Percentiles rank a stretch among this genome's conserved stretches.
Conservation (phyloP, 2,888 invertebrate species). For the Sinopyrophorus schimmeli region DNA sequence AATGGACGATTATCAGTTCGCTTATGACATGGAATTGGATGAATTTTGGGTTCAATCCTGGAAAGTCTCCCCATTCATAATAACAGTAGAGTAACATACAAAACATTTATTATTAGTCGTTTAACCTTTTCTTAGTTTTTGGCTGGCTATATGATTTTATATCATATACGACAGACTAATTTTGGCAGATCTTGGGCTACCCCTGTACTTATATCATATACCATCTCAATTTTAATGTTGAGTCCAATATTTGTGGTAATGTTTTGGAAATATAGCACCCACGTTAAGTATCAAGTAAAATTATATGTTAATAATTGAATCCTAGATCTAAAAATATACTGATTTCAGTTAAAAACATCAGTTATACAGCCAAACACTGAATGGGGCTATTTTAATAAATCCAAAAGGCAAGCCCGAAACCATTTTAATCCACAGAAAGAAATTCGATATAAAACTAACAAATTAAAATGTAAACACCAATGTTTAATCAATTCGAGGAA, state of each 20-base stretch:
- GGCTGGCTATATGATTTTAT: no score
- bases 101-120: no score
- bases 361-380: slow-evolving; percentile 16
- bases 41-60: slow-evolving; percentile 26
- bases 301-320: neutral
- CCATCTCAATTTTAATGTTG: slow-evolving; percentile 12
- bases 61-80: slow-evolving; percentile 28
- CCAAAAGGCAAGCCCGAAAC: slow-evolving; percentile 18
- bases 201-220: slow-evolving; percentile 14
- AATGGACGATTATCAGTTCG: slow-evolving; percentile 30
- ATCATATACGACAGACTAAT: no score
- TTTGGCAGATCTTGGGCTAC: no score
- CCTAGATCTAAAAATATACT: neutral
- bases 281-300: slow-evolving; percentile 30
- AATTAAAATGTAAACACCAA: slow-evolving; percentile 24
- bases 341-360: slow-evolving; percentile 17
- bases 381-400: slow-evolving; percentile 25
- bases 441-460: slow-evolving; percentile 22
- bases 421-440: slow-evolving; percentile 29
- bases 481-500: slow-evolving; percentile 17
- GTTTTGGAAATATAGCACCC: slow-evolving; percentile 27
- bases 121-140: no score
- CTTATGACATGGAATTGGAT: slow-evolving; percentile 18
- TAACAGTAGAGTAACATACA: no score
- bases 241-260: slow-evolving; percentile 25